A percentile compares a stretch with the other conserved stretches of the same genome.
Conservation (phyloP, 1,140 invertebrate genomes). For the Oncopeltus fasciatus region DNA sequence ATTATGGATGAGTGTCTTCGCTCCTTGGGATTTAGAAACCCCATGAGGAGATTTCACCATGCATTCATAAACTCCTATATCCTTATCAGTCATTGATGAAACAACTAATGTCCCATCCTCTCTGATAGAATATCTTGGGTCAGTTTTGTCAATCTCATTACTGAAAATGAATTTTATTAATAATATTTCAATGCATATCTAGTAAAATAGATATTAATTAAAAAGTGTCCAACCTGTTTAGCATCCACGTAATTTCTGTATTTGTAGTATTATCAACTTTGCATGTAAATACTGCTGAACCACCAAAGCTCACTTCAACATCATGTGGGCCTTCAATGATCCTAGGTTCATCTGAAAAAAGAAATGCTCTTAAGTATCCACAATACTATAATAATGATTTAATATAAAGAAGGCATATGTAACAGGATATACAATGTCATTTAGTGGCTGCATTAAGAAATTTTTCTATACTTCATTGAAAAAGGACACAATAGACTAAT, state of each 20-base stretch:
- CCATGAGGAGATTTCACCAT: slow-evolving; percentile 68
- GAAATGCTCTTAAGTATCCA: slow-evolving; percentile 2
- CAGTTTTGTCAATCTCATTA: slow-evolving; percentile 45
- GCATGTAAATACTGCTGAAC: slow-evolving; percentile 64
- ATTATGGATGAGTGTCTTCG: slow-evolving; percentile 31
- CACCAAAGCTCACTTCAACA: slow-evolving; percentile 56
- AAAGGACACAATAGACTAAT: too few species aligned
- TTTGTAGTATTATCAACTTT: slow-evolving; percentile 61
- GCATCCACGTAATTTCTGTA: slow-evolving; percentile 74
- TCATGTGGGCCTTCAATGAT: slow-evolving; percentile 67
- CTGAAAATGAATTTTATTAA: slow-evolving; percentile 29
- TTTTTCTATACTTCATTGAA: too few species aligned
- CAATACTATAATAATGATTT: neutral
- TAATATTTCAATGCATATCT: neutral
- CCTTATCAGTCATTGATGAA: slow-evolving; percentile 48
- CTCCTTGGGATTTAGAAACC: slow-evolving; percentile 57
- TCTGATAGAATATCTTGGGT: slow-evolving; percentile 47
- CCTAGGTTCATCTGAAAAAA: slow-evolving; percentile 51
- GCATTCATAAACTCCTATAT: slow-evolving; percentile 74
- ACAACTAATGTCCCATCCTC: slow-evolving; percentile 72
- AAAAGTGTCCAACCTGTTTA: slow-evolving; percentile 42
- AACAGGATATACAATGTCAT: neutral
- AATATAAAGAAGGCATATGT: neutral
- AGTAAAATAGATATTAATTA: neutral
- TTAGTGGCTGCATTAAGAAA: neutral